These are phyloP conservation scores for Tethea ocularis DNA, from an alignment of 2,888 invertebrate genomes.

Conservation along the genomic window DNA sequence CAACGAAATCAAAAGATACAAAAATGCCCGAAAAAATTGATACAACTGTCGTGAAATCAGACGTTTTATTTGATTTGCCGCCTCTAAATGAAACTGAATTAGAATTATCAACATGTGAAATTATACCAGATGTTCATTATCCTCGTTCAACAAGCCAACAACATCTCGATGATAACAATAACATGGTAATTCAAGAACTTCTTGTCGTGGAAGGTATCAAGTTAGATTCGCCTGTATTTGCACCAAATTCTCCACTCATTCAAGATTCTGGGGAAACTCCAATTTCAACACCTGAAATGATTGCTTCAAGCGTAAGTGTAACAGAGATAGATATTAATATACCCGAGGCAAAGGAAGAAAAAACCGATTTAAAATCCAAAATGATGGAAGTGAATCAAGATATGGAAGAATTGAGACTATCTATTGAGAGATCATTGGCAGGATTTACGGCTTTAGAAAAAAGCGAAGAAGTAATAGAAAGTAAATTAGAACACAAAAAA, in stretches of 20 bases:
- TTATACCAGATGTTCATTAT: constrained; percentile 62
- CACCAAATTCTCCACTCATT: constrained; percentile 46
- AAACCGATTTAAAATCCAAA: constrained; percentile 72
- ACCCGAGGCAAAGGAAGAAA: constrained; percentile 45
- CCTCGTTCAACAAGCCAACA: constrained; percentile 66
- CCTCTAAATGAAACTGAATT: constrained; percentile 36
- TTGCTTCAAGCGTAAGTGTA: constrained; percentile 32
- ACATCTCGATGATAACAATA: constrained; percentile 58
- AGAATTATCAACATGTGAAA: constrained; percentile 46
- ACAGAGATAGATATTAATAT: constrained; percentile 29
- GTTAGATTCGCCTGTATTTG: constrained; percentile 35
- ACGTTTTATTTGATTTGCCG: constrained; percentile 18
- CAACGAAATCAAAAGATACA: constrained; percentile 33
- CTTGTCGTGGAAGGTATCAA: constrained; percentile 22
- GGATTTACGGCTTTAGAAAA: constrained; percentile 68
- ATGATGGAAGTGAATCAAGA: constrained; percentile 76
- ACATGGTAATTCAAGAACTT: constrained; percentile 65
- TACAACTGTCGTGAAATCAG: constrained; percentile 13
- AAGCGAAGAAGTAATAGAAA: constrained; percentile 51
- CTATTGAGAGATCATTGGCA: constrained; percentile 73
- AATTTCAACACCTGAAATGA: constrained; percentile 35
- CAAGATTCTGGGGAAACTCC: constrained; percentile 55
- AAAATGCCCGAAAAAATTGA: constrained; percentile 11
- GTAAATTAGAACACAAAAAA: constrained; percentile 32
- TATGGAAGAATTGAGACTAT: constrained; percentile 71